Base-by-base conservation (phyloP, 2,888 invertebrate genomes). In the Cheilosia vernalis region DNA sequence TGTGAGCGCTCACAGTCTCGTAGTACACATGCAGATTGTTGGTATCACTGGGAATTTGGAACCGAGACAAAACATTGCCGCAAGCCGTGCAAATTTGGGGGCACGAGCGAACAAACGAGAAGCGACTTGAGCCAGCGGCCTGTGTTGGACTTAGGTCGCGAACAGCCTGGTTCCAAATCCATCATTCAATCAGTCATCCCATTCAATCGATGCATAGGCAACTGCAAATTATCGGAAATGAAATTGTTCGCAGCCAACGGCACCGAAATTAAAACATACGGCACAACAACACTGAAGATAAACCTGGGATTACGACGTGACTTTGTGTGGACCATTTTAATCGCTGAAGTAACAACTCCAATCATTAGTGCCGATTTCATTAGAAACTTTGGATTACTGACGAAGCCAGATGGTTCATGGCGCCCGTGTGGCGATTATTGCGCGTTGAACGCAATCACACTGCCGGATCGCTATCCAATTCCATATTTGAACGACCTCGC, bases 191-290 rank as follows among this genome's bases (percentile, higher is more conserved):
- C 61, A 27, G 42, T 44, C 42, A 42, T 44, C n/a, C 44, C 27
- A 27, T n/a, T 44, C 42, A 61, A 24, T 44, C 61, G 27, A 47
- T 27, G 19, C 44, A 21, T 42, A 37, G 53, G 27, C 27, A 53
- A 53, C 27, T 53, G 27, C n/a, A 53, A 53, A 27, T 27, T 19
- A 33, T 44, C 44, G n/a, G 42, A 24, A 9, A 47, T 30, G 27
- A 42, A 61, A 61, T 47, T 61, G 27, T 61, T 61, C 44, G 61
- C 61, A 21, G 61, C 42, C n/a, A n/a, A n/a, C n/a, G n/a, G n/a
- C n/a, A n/a, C n/a, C n/a, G n/a, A n/a, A n/a, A n/a, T n/a, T n/a
- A n/a, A n/a, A n/a, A n/a, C n/a, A n/a, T n/a, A n/a, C n/a, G n/a
- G n/a, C n/a, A n/a, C n/a, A n/a, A n/a, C n/a, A n/a, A n/a, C n/a